Evolutionary conservation across 2,888 invertebrate genomes (phyloP).

Genomic region (Mythimna pallens): DNA sequence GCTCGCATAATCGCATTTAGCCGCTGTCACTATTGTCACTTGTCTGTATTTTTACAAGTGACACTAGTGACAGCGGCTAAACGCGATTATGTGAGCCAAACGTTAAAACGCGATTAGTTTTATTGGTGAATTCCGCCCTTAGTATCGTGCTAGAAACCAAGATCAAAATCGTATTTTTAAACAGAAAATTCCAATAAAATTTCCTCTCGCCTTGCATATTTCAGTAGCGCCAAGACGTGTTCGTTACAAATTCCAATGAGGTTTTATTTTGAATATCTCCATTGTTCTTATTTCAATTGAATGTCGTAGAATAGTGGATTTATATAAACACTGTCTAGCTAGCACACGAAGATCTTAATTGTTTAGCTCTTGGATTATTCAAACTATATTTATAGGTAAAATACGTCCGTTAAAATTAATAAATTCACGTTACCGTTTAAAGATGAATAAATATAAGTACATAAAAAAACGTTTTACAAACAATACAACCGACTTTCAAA

Average conservation of each 20-base stretch:
- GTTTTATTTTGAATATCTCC: slow-evolving; percentile 30
- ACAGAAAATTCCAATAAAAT: slow-evolving; percentile 1
- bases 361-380: neutral
- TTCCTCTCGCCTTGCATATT: slow-evolving; percentile 1
- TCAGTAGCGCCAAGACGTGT: slow-evolving; percentile 3
- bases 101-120: no score
- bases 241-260: slow-evolving; percentile 12
- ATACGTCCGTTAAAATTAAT: neutral
- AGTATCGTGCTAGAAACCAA: neutral
- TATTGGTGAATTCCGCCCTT: no score
- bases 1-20: no score
- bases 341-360: neutral
- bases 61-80: no score
- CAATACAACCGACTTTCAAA: no score
- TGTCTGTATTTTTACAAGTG: no score
- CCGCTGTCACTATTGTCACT: no score
- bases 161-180: neutral
- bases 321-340: slow-evolving; percentile 24
- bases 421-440: neutral
- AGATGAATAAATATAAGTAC: neutral
- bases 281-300: slow-evolving; percentile 31
- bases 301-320: slow-evolving; percentile 10
- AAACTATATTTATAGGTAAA: no score
- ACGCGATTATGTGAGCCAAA: no score
- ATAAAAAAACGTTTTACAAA: neutral